Conservation (phyloP, 2,113 vertebrate species). For the Chunga burmeisteri region DNA sequence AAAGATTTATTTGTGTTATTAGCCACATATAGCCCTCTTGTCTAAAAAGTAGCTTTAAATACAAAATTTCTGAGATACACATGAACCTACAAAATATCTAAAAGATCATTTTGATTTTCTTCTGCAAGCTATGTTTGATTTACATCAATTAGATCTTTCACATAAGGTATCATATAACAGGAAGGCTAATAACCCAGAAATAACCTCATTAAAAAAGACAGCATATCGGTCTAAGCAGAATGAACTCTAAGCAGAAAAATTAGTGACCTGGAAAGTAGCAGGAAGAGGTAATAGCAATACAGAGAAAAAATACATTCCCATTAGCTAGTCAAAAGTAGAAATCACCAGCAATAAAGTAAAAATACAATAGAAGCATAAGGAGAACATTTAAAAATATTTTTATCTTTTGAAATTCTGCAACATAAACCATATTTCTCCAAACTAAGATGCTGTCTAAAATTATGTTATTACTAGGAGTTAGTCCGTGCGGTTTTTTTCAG, state of each 20-base stretch:
- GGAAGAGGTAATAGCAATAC: slow-evolving; percentile 89
- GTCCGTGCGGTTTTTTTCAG: neutral
- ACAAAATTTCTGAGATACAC: slow-evolving; percentile 62
- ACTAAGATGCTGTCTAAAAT: slow-evolving; percentile 10
- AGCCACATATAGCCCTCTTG: slow-evolving; percentile 70
- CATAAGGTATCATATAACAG: slow-evolving; percentile 95
- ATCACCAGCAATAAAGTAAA: slow-evolving; percentile 67
- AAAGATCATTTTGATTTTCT: slow-evolving; percentile 85
- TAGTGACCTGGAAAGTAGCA: slow-evolving; percentile 98
- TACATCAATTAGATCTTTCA: slow-evolving; percentile 94
- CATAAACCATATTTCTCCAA: slow-evolving; percentile 6
- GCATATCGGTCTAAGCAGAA: slow-evolving; percentile 95
- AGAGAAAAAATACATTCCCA: slow-evolving; percentile 82
- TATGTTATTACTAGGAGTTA: neutral
- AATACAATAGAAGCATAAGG: slow-evolving; percentile 59
- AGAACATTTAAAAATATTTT: slow-evolving; percentile 57
- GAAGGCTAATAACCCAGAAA: slow-evolving; percentile 99
- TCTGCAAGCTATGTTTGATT: slow-evolving; percentile 91
- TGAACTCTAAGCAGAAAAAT: slow-evolving; percentile 99
- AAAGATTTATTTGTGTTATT: slow-evolving; percentile 84
- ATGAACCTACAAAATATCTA: slow-evolving; percentile 60
- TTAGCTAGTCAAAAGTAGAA: slow-evolving; percentile 78
- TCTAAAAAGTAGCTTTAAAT: slow-evolving; percentile 65
- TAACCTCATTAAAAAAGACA: slow-evolving; percentile 99
- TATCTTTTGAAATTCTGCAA: slow-evolving; percentile 51